phyloP scores from a whole-genome alignment of 2,797 vertebrate species.

The Sebastes nivosus region DNA sequence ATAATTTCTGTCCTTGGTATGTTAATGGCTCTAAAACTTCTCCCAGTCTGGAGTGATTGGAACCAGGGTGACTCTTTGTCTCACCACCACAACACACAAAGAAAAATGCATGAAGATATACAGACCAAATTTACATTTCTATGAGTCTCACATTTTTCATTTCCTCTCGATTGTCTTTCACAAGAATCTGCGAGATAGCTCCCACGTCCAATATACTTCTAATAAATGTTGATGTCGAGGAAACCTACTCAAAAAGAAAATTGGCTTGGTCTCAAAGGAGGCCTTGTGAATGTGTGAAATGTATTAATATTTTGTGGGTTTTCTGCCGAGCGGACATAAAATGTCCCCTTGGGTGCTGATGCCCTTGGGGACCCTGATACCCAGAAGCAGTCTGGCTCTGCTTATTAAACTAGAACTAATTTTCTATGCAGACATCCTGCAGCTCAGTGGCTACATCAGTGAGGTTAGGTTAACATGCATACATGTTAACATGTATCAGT shows the following conservation, averaged over 20 bases:
- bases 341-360: constrained; percentile 18
- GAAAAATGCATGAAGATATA: neutral
- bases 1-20: neutral
- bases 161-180: constrained; percentile 7
- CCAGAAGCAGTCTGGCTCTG: constrained; percentile 26
- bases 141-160: constrained; percentile 25
- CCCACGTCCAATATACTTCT: constrained; percentile 24
- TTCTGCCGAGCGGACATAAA: constrained; percentile 22
- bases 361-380: constrained; percentile 1
- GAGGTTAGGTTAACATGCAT: constrained; percentile 7
- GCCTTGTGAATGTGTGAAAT: constrained; percentile 29
- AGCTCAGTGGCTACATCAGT: neutral
- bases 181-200: neutral
- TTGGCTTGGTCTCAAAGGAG: constrained; percentile 23
- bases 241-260: constrained; percentile 24
- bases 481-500: neutral
- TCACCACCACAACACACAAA: neutral
- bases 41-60: neutral
- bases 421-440: constrained; percentile 4
- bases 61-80: neutral
- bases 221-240: constrained; percentile 24
- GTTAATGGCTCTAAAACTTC: neutral
- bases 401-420: constrained; percentile 40
- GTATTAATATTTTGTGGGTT: constrained; percentile 16
- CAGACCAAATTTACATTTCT: constrained; percentile 20